Conservation (phyloP, 2,797 vertebrate species). For the Sebastes nivosus region DNA sequence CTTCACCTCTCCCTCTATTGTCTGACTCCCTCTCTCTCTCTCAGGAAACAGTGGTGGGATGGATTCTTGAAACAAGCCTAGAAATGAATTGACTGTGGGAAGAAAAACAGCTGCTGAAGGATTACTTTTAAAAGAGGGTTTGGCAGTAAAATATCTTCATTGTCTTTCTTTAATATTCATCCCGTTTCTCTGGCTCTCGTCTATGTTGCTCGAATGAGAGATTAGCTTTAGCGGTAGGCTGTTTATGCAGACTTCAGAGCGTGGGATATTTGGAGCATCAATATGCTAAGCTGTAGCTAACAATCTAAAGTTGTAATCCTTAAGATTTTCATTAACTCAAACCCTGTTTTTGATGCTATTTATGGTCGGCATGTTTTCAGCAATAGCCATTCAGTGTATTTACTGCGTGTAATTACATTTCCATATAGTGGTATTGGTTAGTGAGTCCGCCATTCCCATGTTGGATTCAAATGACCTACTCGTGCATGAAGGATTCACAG, state of each 20-base stretch:
- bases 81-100: constrained; percentile 20
- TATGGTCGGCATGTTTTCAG: not conserved
- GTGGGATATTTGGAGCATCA: not conserved
- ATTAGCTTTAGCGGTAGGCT: not conserved
- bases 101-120: constrained; percentile 1
- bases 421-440: not conserved
- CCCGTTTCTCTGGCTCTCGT: not conserved
- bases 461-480: not conserved
- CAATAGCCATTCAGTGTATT: not conserved
- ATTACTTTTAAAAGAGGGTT: constrained; percentile 15
- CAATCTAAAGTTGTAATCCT: too few species aligned
- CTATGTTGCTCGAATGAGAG: not conserved
- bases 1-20: constrained; percentile 30
- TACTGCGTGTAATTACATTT: not conserved
- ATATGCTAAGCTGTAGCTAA: not conserved
- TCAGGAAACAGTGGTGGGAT: not conserved
- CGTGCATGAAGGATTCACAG: not conserved
- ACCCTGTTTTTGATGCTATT: too few species aligned
- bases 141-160: constrained; percentile 3
- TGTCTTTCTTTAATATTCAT: constrained; percentile 4
- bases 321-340: too few species aligned
- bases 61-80: not conserved
- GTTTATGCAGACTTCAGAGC: not conserved
- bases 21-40: not conserved
- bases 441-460: not conserved